phyloP scores from a whole-genome alignment of 2,113 vertebrate genomes.

The Ceyx cyanopectus region DNA sequence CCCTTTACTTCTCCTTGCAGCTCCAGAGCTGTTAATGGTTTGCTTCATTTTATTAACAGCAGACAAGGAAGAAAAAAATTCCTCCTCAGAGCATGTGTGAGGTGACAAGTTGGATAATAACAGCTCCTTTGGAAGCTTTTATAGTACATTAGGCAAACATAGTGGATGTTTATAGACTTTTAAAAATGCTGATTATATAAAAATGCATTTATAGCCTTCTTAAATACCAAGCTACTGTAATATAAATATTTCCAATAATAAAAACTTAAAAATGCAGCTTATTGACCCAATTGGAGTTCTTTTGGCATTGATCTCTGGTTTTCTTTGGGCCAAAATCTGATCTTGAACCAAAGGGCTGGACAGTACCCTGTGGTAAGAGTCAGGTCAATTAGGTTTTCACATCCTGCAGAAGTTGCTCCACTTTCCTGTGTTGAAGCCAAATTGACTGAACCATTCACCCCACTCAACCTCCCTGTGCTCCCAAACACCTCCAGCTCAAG shows the following conservation, averaged over 20 bases:
- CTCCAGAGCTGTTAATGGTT: conserved; percentile 63
- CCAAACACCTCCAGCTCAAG: neutral
- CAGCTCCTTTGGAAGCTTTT: conserved; percentile 65
- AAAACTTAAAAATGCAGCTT: conserved; percentile 22
- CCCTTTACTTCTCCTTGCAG: conserved; percentile 35
- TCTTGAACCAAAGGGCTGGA: neutral
- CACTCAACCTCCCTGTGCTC: neutral
- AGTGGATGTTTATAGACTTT: conserved; percentile 66
- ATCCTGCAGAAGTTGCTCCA: neutral
- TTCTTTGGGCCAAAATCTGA: neutral
- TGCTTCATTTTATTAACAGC: conserved; percentile 69
- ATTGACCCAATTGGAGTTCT: conserved; percentile 16
- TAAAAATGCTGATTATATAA: conserved; percentile 58
- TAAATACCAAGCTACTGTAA: conserved; percentile 47
- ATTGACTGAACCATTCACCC: rapidly evolving
- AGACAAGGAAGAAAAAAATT: conserved; percentile 28
- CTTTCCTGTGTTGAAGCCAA: neutral
- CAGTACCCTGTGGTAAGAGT: neutral
- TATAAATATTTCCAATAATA: conserved; percentile 65
- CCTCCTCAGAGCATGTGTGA: conserved; percentile 59
- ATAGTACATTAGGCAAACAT: conserved; percentile 52
- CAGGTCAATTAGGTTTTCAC: neutral
- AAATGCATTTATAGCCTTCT: conserved; percentile 49
- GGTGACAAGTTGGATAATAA: conserved; percentile 71
- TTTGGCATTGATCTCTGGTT: neutral